Percentiles rank a stretch among this genome's conserved stretches.
Conservation (phyloP, 2,888 invertebrate species). For the Tridacna crocea region DNA sequence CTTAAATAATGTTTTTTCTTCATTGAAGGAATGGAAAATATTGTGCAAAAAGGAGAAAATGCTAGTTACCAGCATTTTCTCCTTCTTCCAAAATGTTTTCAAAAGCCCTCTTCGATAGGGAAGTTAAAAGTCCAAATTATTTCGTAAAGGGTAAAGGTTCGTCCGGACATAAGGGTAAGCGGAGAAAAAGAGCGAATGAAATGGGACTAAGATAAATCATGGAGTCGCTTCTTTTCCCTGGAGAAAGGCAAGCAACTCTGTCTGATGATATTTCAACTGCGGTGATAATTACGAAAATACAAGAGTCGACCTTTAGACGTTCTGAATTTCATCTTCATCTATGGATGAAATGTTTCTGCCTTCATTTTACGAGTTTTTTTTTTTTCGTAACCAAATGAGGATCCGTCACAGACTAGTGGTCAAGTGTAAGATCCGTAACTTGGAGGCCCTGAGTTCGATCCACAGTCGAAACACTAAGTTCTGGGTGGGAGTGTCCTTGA, state of each 20-base stretch:
- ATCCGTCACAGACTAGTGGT: not conserved
- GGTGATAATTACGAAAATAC: slow-evolving; percentile 56
- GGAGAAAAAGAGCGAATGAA: slow-evolving; percentile 36
- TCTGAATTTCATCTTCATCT: slow-evolving; percentile 50
- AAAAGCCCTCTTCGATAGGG: not conserved
- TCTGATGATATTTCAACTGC: slow-evolving; percentile 52
- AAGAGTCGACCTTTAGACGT: slow-evolving; percentile 49
- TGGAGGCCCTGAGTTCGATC: not conserved
- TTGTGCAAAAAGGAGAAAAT: not conserved
- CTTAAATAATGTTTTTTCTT: too few relatives aligned
- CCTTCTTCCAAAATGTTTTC: not conserved
- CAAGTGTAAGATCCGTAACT: not conserved
- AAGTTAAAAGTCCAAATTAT: not conserved
- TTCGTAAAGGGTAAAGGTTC: not conserved
- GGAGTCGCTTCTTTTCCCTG: slow-evolving; percentile 40
- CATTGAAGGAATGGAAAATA: too few relatives aligned
- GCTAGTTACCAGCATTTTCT: not conserved
- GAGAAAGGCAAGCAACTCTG: slow-evolving; percentile 43
- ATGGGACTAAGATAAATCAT: slow-evolving; percentile 52
- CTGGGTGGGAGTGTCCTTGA: not conserved
- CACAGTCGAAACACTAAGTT: not conserved
- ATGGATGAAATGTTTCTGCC: slow-evolving; percentile 46
- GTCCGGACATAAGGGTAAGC: slow-evolving; percentile 16
- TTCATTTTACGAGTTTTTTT: not conserved
- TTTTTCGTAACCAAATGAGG: not conserved